Evolutionary conservation across 2,797 vertebrate species (phyloP).

Genomic region (Tragopan temminckii): DNA sequence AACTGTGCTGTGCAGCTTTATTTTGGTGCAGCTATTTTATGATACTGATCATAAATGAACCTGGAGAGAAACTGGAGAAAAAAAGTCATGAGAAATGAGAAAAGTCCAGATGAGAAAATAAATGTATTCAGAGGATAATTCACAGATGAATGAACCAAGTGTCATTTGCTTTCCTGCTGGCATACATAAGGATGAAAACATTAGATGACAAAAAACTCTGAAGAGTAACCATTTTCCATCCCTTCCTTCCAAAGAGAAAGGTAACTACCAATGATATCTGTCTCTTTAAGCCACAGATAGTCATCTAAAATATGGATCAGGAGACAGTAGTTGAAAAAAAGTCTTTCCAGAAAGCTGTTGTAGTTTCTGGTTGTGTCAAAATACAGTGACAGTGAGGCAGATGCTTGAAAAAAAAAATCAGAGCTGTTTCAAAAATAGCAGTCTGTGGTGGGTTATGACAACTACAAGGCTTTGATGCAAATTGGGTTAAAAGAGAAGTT

Average conservation of each 20-base stretch:
- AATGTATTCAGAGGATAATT: background rate
- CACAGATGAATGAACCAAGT: slow-evolving; percentile 11
- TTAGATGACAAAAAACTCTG: background rate
- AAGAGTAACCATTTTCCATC: background rate
- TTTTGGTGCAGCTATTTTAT: background rate
- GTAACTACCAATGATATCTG: background rate
- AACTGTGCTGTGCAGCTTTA: background rate
- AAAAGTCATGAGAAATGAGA: background rate
- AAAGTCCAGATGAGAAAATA: background rate
- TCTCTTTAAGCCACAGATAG: background rate
- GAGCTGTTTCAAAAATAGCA: background rate
- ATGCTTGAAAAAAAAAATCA: background rate
- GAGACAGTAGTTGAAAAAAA: background rate
- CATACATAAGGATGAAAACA: background rate
- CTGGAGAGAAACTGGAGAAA: background rate
- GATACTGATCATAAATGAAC: background rate
- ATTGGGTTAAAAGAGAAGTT: background rate
- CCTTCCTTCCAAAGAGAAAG: background rate
- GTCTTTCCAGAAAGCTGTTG: background rate
- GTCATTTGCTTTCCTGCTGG: background rate
- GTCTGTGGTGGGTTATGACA: background rate
- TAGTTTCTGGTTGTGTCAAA: background rate
- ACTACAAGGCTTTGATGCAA: background rate
- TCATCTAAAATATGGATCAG: background rate
- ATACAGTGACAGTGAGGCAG: background rate